A percentile compares a stretch with the other conserved stretches of the same genome.
These are phyloP conservation scores for Chesias legatella DNA, from an alignment of 2,888 invertebrate genomes.

Conservation along the genomic window DNA sequence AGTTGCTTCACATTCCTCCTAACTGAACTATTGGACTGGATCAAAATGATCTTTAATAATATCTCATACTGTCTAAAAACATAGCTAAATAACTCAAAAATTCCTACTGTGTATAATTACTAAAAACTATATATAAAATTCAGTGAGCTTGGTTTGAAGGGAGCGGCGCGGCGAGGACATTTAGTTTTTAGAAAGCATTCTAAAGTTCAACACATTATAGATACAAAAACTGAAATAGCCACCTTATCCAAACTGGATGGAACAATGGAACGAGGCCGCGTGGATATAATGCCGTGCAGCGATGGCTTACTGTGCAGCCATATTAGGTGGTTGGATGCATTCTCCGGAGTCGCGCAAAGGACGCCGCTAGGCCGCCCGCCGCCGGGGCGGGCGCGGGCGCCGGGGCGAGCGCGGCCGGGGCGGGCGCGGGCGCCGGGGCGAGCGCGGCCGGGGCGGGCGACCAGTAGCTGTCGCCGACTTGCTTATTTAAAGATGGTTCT, in stretches of 20 bases:
- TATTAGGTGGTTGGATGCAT: slow-evolving; percentile 64
- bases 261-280: slow-evolving; percentile 64
- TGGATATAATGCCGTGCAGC: too few species aligned
- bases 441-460: too few species aligned
- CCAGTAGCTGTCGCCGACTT: slow-evolving; percentile 56
- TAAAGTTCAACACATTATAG: slow-evolving; percentile 10
- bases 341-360: slow-evolving; percentile 62
- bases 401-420: too few species aligned
- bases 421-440: too few species aligned
- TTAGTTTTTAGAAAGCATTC: slow-evolving; percentile 14
- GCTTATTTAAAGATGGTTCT: slow-evolving; percentile 68
- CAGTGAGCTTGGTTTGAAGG: too few species aligned
- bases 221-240: slow-evolving; percentile 44
- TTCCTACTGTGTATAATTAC: too few species aligned
- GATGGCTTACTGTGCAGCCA: slow-evolving; percentile 66
- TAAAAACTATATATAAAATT: too few species aligned
- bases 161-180: slow-evolving; percentile 4
- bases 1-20: too few species aligned
- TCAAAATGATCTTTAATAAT: too few species aligned
- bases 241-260: slow-evolving; percentile 67
- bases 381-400: slow-evolving; percentile 17
- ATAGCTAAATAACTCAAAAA: slow-evolving; percentile 7
- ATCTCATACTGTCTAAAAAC: too few species aligned
- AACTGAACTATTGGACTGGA: too few species aligned
- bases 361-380: slow-evolving; percentile 66